These are phyloP conservation scores for Leptinotarsa juncta DNA, from an alignment of 2,888 invertebrate species.

Conservation along the genomic window DNA sequence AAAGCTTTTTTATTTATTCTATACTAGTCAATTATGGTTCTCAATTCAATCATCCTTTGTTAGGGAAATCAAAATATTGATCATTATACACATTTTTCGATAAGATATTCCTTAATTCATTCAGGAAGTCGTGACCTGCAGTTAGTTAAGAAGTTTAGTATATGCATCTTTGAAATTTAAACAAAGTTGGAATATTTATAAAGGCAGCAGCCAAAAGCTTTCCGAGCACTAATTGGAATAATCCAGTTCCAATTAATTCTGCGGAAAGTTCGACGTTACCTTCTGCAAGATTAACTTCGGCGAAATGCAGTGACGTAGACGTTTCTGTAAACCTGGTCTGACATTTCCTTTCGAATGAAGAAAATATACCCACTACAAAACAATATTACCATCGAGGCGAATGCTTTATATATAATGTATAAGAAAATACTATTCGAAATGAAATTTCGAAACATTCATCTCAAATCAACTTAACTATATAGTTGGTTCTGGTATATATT, in stretches of 20 bases:
- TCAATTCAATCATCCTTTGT: background rate
- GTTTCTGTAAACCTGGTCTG: background rate
- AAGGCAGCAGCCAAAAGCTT: conserved; percentile 57
- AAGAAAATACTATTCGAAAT: no score
- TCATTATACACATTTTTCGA: conserved; percentile 31
- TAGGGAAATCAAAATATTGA: conserved; percentile 30
- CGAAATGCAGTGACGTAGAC: conserved; percentile 34
- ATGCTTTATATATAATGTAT: no score
- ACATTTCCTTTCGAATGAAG: background rate
- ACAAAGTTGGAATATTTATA: conserved; percentile 62
- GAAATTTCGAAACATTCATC: no score
- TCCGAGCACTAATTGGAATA: conserved; percentile 64
- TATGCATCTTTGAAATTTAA: conserved; percentile 58
- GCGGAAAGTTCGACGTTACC: conserved; percentile 61
- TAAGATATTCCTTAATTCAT: conserved; percentile 29
- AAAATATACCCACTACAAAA: no score
- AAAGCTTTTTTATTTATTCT: no score
- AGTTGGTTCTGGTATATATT: no score
- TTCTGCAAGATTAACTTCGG: conserved; percentile 60
- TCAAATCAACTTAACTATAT: no score
- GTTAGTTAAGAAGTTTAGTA: conserved; percentile 49
- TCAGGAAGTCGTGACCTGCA: conserved; percentile 50
- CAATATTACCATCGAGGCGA: no score
- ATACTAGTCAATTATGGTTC: no score
- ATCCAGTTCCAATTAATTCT: conserved; percentile 65